Evolutionary conservation across 2,888 invertebrate species (phyloP).

Genomic region (Eulithis prunata): DNA sequence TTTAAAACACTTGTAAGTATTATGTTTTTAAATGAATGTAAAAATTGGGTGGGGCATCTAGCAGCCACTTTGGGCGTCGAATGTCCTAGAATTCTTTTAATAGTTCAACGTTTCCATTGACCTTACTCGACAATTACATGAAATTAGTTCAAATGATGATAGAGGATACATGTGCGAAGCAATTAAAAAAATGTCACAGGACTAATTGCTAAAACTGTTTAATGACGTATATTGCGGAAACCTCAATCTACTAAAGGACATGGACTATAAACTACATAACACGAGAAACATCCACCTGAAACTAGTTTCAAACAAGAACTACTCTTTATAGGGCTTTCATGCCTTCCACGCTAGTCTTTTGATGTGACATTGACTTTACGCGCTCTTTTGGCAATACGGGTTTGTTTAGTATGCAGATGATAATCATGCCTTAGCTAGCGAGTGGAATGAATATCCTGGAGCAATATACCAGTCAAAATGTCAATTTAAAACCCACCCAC

Average conservation of each 20-base stretch:
- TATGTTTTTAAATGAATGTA: too few relatives aligned
- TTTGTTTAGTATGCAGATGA: slow-evolving; percentile 27
- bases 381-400: slow-evolving; percentile 18
- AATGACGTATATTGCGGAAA: slow-evolving; percentile 58
- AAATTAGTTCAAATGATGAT: slow-evolving; percentile 38
- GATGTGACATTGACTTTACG: slow-evolving; percentile 29
- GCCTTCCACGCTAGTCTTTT: background rate
- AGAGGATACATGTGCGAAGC: slow-evolving; percentile 53
- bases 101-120: slow-evolving; percentile 26
- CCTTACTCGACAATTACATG: slow-evolving; percentile 35
- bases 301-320: slow-evolving; percentile 37
- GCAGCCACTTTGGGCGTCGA: background rate
- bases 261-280: slow-evolving; percentile 49
- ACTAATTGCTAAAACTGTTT: slow-evolving; percentile 46
- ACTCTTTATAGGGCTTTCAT: background rate
- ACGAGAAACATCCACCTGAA: slow-evolving; percentile 42
- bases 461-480: slow-evolving; percentile 3
- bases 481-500: background rate
- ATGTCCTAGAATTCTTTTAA: slow-evolving; percentile 17
- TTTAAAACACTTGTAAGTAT: too few relatives aligned
- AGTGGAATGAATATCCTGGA: slow-evolving; percentile 8
- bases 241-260: slow-evolving; percentile 57
- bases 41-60: background rate
- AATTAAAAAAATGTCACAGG: slow-evolving; percentile 44
- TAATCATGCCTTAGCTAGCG: slow-evolving; percentile 19